Evolutionary conservation across 2,797 vertebrate genomes (phyloP).

Genomic region (Acomys russatus): DNA sequence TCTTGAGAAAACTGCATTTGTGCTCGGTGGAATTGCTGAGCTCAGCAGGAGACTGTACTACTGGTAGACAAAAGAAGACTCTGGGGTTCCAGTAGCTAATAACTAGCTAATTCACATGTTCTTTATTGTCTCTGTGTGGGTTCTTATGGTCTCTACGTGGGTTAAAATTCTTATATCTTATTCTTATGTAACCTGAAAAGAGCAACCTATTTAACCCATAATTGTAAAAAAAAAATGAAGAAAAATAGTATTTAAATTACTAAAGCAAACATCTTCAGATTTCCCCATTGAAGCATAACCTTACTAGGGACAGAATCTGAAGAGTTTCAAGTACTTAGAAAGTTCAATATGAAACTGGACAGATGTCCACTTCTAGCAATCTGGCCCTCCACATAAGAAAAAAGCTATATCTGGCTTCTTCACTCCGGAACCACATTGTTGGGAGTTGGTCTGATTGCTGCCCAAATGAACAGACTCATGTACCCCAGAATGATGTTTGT

Average conservation of each 20-base stretch:
- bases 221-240: neutral
- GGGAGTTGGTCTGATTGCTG: too few species aligned
- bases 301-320: neutral
- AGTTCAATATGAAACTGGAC: slow-evolving; percentile 17
- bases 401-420: neutral
- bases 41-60: neutral
- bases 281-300: neutral
- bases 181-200: neutral
- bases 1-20: neutral
- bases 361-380: neutral
- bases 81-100: neutral
- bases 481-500: too few species aligned
- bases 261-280: neutral
- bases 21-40: neutral
- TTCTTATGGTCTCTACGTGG: neutral
- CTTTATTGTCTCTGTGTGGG: neutral
- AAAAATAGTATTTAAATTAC: neutral
- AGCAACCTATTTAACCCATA: neutral
- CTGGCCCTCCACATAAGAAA: neutral
- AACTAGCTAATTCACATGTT: neutral
- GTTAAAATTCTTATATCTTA: neutral
- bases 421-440: neutral
- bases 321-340: neutral
- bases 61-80: neutral
- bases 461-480: too few species aligned